Conservation (phyloP, 2,797 vertebrate species). For the Apogon hyalosoma region DNA sequence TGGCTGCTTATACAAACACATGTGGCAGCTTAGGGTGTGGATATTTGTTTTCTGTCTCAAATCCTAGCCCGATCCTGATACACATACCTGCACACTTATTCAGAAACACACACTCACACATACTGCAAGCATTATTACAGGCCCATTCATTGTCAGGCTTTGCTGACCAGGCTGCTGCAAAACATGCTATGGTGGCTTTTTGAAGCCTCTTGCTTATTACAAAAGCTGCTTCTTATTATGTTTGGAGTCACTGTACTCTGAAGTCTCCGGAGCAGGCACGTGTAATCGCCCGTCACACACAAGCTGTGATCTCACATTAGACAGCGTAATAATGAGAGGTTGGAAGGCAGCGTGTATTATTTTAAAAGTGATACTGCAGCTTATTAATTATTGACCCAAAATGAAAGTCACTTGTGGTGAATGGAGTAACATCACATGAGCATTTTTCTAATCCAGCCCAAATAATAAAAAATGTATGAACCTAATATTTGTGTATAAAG, state of each 20-base stretch:
- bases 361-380: conserved; percentile 21
- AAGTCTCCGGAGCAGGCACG: conserved; percentile 39
- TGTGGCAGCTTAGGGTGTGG: conserved; percentile 13
- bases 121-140: conserved; percentile 21
- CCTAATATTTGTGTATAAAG: conserved; percentile 4
- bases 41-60: conserved; percentile 32
- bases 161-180: conserved; percentile 55
- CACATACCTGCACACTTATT: conserved; percentile 6
- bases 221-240: conserved; percentile 54
- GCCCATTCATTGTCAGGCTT: conserved; percentile 42
- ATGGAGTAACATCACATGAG: conserved; percentile 14
- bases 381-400: conserved; percentile 9
- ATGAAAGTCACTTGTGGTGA: conserved; percentile 6
- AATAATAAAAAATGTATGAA: conserved; percentile 10
- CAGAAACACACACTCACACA: conserved; percentile 21
- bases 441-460: conserved; percentile 9
- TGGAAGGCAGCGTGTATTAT: conserved; percentile 15
- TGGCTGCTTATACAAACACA: conserved; percentile 50
- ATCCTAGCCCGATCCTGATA: conserved; percentile 31
- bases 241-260: conserved; percentile 20
- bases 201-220: conserved; percentile 36
- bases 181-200: conserved; percentile 55
- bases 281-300: conserved; percentile 33
- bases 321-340: conserved; percentile 24
- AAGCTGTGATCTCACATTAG: conserved; percentile 42